Conservation (phyloP, 1,140 invertebrate genomes). For the Agrilus planipennis region DNA sequence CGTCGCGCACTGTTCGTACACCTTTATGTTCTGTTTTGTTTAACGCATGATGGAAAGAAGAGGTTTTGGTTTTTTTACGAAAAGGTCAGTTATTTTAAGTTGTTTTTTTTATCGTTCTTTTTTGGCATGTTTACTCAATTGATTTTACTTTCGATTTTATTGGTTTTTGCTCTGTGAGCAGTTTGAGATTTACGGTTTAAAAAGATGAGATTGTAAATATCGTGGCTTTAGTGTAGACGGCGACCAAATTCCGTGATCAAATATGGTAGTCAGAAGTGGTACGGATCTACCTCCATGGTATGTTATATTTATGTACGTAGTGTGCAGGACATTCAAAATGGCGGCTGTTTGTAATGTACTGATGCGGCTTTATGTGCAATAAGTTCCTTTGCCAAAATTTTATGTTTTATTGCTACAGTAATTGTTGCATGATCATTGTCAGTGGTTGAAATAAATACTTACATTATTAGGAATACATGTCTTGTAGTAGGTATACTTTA, state of each 20-base stretch:
- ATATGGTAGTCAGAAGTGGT: too few species aligned
- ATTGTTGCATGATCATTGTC: too few species aligned
- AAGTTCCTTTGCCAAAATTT: too few species aligned
- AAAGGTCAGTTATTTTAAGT: slow-evolving; percentile 29
- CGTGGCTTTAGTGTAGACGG: background rate
- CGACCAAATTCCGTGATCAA: background rate
- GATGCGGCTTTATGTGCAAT: too few species aligned
- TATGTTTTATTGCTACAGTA: too few species aligned
- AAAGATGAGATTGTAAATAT: slow-evolving; percentile 2
- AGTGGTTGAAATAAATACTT: too few species aligned
- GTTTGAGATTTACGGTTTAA: too few species aligned
- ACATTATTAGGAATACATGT: too few species aligned
- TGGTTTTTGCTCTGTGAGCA: too few species aligned
- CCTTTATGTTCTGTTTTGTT: slow-evolving; percentile 2
- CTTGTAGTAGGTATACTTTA: too few species aligned
- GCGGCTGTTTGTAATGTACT: slow-evolving; percentile 8
- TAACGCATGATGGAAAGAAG: slow-evolving; percentile 22
- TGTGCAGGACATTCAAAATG: slow-evolving; percentile 17
- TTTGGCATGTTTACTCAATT: slow-evolving; percentile 12
- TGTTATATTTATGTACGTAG: slow-evolving; percentile 8
- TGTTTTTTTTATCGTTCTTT: slow-evolving; percentile 15
- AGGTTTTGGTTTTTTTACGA: slow-evolving; percentile 34
- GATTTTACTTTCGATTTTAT: too few species aligned
- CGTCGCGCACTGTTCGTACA: background rate
- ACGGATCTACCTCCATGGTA: slow-evolving; percentile 7